A percentile compares a stretch with the other conserved stretches of the same genome.
phyloP scores from a whole-genome alignment of 1,140 invertebrate genomes.

The Drosophila dunni region DNA sequence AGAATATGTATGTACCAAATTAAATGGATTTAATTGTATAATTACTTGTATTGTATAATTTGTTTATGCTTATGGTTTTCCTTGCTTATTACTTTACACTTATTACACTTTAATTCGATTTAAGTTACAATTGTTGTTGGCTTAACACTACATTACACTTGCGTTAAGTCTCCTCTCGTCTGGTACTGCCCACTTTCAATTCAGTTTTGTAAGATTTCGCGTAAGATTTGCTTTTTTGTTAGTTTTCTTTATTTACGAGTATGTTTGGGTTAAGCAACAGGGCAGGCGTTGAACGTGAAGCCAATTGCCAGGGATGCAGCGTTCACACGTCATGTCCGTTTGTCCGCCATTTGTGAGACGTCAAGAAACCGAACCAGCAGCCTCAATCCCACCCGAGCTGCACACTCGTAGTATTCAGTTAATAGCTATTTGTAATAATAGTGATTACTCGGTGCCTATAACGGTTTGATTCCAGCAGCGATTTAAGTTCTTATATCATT shows the following conservation, averaged over 20 bases:
- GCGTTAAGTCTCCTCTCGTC: slow-evolving; percentile 18
- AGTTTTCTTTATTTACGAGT: slow-evolving; percentile 2
- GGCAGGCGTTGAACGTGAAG: slow-evolving; percentile 16
- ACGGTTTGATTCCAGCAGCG: background rate
- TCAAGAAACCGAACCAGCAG: slow-evolving; percentile 45
- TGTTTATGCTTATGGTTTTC: slow-evolving; percentile 31
- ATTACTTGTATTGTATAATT: slow-evolving; percentile 62
- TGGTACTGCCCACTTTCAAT: slow-evolving; percentile 20
- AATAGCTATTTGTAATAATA: slow-evolving; percentile 23
- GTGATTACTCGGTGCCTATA: background rate
- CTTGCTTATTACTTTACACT: slow-evolving; percentile 41
- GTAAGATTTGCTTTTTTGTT: slow-evolving; percentile 2
- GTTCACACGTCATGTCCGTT: background rate
- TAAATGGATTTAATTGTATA: slow-evolving; percentile 65
- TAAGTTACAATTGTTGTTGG: slow-evolving; percentile 60
- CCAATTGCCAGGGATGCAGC: slow-evolving; percentile 14
- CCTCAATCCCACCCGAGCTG: slow-evolving; percentile 23
- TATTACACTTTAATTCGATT: slow-evolving; percentile 72
- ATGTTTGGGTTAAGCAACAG: slow-evolving; percentile 29
- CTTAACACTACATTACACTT: slow-evolving; percentile 32
- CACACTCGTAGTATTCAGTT: slow-evolving; percentile 22
- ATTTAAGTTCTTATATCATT: background rate
- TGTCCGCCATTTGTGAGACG: background rate
- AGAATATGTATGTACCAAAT: slow-evolving; percentile 74
- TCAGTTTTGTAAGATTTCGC: slow-evolving; percentile 5